Conservation (phyloP, 2,888 invertebrate species). For the Odontomyia ornata region DNA sequence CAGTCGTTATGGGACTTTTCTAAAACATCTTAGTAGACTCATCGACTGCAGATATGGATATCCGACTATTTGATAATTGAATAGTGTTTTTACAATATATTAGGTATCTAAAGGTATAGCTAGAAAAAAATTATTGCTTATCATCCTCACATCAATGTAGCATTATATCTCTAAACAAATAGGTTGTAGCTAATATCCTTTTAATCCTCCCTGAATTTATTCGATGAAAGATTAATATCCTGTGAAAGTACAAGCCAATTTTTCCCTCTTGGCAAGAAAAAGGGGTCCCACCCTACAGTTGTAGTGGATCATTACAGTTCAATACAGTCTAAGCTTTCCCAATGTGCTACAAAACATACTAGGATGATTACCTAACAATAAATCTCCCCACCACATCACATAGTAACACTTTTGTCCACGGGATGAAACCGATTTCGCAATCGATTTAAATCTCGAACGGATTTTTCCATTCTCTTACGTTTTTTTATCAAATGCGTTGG, state of each 20-base stretch:
- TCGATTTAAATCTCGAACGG: slow-evolving; percentile 13
- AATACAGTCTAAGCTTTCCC: no score
- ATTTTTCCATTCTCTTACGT: not conserved
- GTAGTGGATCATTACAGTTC: no score
- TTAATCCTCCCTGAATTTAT: slow-evolving; percentile 47
- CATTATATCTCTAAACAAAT: slow-evolving; percentile 47
- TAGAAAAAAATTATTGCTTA: slow-evolving; percentile 8
- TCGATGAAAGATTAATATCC: slow-evolving; percentile 47
- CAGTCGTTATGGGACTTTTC: no score
- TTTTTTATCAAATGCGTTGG: not conserved
- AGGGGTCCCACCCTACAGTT: not conserved
- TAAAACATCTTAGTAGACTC: no score
- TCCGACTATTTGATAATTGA: no score
- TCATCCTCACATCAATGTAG: not conserved
- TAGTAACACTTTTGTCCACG: not conserved
- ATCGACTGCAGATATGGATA: no score
- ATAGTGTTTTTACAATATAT: no score
- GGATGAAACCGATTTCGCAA: slow-evolving; percentile 15
- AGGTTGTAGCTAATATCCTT: slow-evolving; percentile 46
- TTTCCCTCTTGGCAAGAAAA: not conserved
- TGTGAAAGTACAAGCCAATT: slow-evolving; percentile 23
- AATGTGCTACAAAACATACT: not conserved
- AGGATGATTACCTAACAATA: not conserved
- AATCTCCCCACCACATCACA: not conserved
- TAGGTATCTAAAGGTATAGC: no score